Conservation (phyloP, 2,888 invertebrate genomes). For the Physocephala rufipes region DNA sequence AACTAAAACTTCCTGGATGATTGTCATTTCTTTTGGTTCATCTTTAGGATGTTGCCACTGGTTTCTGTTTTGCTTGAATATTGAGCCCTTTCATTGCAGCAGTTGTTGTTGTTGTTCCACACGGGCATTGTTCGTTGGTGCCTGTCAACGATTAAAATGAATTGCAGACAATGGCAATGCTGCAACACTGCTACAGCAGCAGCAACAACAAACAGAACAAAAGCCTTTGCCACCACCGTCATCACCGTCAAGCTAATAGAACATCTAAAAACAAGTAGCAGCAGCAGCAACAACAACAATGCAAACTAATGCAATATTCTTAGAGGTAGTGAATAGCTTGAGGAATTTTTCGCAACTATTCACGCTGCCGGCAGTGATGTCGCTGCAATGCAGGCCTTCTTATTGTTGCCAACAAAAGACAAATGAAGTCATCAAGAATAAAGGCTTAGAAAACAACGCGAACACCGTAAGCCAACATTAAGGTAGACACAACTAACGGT, state of each 20-base stretch:
- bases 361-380: conserved; percentile 12
- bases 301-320: conserved; percentile 15
- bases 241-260: neutral
- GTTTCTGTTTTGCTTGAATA: neutral
- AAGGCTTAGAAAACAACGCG: neutral
- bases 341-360: conserved; percentile 24
- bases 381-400: conserved; percentile 31
- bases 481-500: neutral
- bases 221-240: conserved; percentile 2
- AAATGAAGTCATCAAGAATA: conserved; percentile 33
- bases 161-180: conserved; percentile 16
- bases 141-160: conserved; percentile 23
- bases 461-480: too few species aligned
- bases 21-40: neutral
- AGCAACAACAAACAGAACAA: neutral
- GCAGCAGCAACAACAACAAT: conserved; percentile 7
- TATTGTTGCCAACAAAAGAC: conserved; percentile 39
- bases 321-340: conserved; percentile 15
- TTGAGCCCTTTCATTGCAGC: neutral
- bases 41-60: neutral
- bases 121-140: conserved; percentile 23
- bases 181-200: too few species aligned
- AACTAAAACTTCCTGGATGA: conserved; percentile 19
- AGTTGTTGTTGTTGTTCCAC: neutral
- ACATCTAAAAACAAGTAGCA: neutral